Base-by-base conservation (phyloP, 92 coral and sea anemone species). In the Actinernus sp. region DNA sequence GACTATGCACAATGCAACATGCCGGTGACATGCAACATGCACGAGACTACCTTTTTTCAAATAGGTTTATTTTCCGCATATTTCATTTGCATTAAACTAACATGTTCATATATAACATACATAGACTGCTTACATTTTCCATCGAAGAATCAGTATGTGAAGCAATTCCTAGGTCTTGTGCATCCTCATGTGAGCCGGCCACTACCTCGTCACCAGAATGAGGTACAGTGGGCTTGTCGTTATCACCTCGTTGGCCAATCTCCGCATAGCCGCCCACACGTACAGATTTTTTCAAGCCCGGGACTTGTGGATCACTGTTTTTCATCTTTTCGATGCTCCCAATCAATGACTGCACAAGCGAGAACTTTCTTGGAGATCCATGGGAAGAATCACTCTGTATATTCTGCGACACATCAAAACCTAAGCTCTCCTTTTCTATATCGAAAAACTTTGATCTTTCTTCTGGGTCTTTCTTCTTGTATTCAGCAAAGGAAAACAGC, bases 391-490 rank as follows among this genome's bases (percentile, higher is more conserved):
- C 7, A 20, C 44, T 57, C 0, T 19, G 25, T 1, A 17, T 12
- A 12, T 59, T 59, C 27, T 65, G 31, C 9, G 59, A 28, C 22
- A 36, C 2, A 1, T 49, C 72, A 1, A 6, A 28, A 12, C 55
- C 65, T 4, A 58, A 65, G n/a, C n/a, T 45, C 48, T 79, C 76
- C 12, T 58, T 54, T 45, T 85, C 86, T 13, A 85, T 76, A 36
- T 85, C 91, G 59, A 85, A 85, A 67, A 70, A 78, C 46, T 70
- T 72, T 3, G 91, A 83, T 41, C 78, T 64, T 31, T 78, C 78
- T 21, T 43, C 66, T 2, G 86, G 91, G 17, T 56, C 71, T 47
- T 69, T 22, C 7, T 26, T 39, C 24, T 49, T 14, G 23, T 71
- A 47, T 13, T 37, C 67, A 24, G 38, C 45, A 10, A 29, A 59